Conservation (phyloP, 2,888 invertebrate genomes). For the Cyclophora punctaria region DNA sequence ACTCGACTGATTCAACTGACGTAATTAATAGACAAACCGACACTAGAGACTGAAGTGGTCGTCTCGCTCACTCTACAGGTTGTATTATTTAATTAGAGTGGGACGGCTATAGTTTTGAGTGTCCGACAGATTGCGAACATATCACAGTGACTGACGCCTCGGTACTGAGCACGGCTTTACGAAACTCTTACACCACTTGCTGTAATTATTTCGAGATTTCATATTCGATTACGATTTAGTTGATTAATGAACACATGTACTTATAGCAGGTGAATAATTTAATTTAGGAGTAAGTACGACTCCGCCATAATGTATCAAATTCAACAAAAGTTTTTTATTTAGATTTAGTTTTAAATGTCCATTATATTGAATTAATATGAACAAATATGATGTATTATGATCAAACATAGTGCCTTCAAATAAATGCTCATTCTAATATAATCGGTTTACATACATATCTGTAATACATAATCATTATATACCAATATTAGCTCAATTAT, state of each 20-base stretch:
- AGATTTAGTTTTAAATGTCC: constrained; percentile 31
- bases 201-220: constrained; percentile 29
- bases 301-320: constrained; percentile 69
- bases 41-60: constrained; percentile 1
- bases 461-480: constrained; percentile 1
- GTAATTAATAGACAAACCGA: too few species aligned
- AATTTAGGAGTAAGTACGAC: constrained; percentile 54
- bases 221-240: constrained; percentile 47
- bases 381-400: constrained; percentile 33
- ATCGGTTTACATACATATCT: constrained; percentile 1
- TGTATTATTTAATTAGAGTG: not conserved
- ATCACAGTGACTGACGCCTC: constrained; percentile 27
- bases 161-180: constrained; percentile 63
- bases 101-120: not conserved
- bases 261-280: constrained; percentile 40
- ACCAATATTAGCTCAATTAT: not conserved
- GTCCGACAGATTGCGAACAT: constrained; percentile 7
- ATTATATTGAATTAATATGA: constrained; percentile 11
- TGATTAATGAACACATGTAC: constrained; percentile 20
- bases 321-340: constrained; percentile 34
- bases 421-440: constrained; percentile 40
- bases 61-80: not conserved
- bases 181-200: constrained; percentile 66
- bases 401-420: constrained; percentile 44
- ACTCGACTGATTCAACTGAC: constrained; percentile 9